Evolutionary conservation across 2,797 vertebrate genomes (phyloP), one percentile per base, ranked within the genome.

Genomic region (Etheostoma nigrum): DNA sequence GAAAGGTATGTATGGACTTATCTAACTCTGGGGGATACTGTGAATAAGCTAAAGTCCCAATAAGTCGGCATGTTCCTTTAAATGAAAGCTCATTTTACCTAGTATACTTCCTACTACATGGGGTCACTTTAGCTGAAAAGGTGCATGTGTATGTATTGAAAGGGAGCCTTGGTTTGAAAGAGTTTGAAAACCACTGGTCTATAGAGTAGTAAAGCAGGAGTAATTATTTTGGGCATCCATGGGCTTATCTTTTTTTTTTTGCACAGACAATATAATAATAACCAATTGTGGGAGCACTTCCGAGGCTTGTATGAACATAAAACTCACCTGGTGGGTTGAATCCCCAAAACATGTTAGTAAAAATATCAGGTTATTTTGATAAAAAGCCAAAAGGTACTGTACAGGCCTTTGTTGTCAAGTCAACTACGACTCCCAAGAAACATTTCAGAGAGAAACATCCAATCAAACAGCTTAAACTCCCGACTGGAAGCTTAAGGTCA

Each of bases 361-460:
- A 21, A 64, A 18, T 40, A 42, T 27, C 21, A 25, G 30, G 4
- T 11, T 25, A 33, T 3, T n/a, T 21, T 44, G 10, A 15, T 23
- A 16, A 40, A 42, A 27, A 11, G 52, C 7, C 0, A 21, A 44
- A 59, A 1, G 18, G 36, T n/a, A 8, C 30, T 19, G 6, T 12
- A 27, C n/a, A 27, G 27, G 6, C n/a, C 44, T 23, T 47, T 33
- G 40, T 44, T 40, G 10, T 11, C 18, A 45, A 21, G 49, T 27
- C n/a, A n/a, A n/a, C 12, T 11, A 12, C 8, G 1, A 7, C 5
- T 60, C 72, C 14, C 18, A 23, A 14, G 3, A 42, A 18, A 23
- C 30, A 72, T 47, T 30, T 62, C 36, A 58, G 10, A 40, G 19
- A 42, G 13, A 48, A 57, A 64, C 44, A 65, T 66, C 45, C 12